Base-by-base conservation (phyloP, 1,140 invertebrate genomes). In the Forficula auricularia region DNA sequence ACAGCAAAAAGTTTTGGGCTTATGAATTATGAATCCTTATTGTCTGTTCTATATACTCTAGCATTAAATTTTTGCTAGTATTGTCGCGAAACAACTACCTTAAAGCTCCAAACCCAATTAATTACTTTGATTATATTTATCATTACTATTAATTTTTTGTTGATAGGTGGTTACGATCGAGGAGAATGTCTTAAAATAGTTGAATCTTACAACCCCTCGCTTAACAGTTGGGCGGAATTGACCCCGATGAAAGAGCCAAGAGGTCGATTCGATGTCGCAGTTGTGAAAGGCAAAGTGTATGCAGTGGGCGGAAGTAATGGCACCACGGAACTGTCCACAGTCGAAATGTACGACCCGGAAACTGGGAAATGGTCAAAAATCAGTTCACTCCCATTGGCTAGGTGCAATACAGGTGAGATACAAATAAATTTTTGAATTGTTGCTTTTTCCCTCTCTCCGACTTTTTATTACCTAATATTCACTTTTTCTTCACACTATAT, bases 251-350 rank as follows among this genome's bases (percentile, higher is more conserved):
- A 62, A 20, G 66, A 72, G 52, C 70, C 73, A 22, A 59, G 84
- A 40, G 84, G 80, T 8, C 65, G 84, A 3, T 83, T 86, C 57
- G 75, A 79, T 51, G 71, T 79, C 33, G 72, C 75, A 8, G 71
- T 77, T 32, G 56, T 82, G 1, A 60, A 72, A 37, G 70, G 69
- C 40, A 67, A 68, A 43, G 67, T 85, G 2, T 88, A 79, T 59
- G 82, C 79, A 10, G 66, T 82, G 42, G 81, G 81, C 12, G 85
- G 85, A 6, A 78, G 77, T 42, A 81, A 86, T 61, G 84, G 84
- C n/a, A 68, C 68, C 2, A 71, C 70, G 16, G 82, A 84, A 53
- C 60, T 84, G 30, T 65, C 67, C 16, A 73, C 74, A 1, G 74
- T 77, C 1, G 81, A 86, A 57, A 70, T 68, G 48, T 71, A 72